Evolutionary conservation across 2,888 invertebrate species (phyloP).

Genomic region (Steinernema hermaphroditum): DNA sequence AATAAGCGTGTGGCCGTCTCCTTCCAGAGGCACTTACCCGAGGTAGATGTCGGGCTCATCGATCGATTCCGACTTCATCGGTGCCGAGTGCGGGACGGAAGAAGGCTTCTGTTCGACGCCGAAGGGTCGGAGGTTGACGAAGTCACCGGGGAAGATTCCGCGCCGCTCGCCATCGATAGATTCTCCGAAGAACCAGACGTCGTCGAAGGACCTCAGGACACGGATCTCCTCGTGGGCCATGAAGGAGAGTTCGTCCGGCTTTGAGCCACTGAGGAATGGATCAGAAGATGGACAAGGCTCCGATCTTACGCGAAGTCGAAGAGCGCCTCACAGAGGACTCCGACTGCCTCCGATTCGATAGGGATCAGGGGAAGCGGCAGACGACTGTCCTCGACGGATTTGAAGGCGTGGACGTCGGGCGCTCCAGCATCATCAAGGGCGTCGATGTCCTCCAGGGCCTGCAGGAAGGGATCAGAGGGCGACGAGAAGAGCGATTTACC

Average conservation of each 20-base stretch:
- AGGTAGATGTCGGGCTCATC: background rate
- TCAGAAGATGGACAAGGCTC: background rate
- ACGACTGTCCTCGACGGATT: too few relatives aligned
- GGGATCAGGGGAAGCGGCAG: too few relatives aligned
- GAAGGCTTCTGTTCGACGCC: background rate
- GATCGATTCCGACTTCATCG: background rate
- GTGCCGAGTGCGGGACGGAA: background rate
- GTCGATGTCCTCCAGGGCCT: too few relatives aligned
- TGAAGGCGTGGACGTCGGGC: too few relatives aligned
- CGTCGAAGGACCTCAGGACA: background rate
- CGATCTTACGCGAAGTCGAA: background rate
- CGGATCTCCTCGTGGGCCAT: constrained; percentile 20
- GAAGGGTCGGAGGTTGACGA: constrained; percentile 5
- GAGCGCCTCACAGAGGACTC: background rate
- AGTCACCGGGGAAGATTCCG: constrained; percentile 8
- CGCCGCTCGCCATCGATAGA: constrained; percentile 18
- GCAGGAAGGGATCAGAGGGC: too few relatives aligned
- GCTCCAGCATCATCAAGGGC: too few relatives aligned
- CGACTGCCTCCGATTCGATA: too few relatives aligned
- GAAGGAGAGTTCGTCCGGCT: background rate
- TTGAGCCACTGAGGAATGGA: background rate
- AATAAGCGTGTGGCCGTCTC: background rate
- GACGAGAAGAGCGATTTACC: too few relatives aligned
- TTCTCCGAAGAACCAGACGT: constrained; percentile 8
- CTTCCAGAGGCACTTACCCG: background rate